These are phyloP conservation scores for Mimas tiliae DNA, from an alignment of 2,888 invertebrate genomes.

Conservation along the genomic window DNA sequence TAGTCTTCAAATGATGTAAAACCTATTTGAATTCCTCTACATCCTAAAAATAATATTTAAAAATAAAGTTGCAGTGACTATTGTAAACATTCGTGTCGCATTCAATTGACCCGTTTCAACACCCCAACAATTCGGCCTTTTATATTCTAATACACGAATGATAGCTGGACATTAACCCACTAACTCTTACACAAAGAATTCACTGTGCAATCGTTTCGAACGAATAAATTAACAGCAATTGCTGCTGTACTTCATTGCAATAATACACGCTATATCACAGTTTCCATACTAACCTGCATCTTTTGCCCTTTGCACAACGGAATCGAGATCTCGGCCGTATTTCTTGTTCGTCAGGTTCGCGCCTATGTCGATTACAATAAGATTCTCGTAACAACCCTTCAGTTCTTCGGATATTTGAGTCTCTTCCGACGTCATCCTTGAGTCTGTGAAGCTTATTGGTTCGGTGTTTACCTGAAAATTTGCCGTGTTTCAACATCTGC, in stretches of 20 bases:
- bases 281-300: constrained; percentile 90
- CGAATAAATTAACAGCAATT: constrained; percentile 53
- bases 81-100: constrained; percentile 18
- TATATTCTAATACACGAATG: constrained; percentile 30
- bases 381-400: constrained; percentile 94
- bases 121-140: constrained; percentile 9
- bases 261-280: constrained; percentile 47
- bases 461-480: constrained; percentile 77
- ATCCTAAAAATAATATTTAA: not conserved
- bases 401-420: constrained; percentile 81
- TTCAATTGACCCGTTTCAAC: constrained; percentile 10
- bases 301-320: constrained; percentile 95
- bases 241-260: constrained; percentile 44
- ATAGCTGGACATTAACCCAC: constrained; percentile 42
- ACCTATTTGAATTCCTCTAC: too few species aligned
- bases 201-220: constrained; percentile 46
- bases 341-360: constrained; percentile 97
- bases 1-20: too few species aligned
- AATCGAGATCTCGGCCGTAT: constrained; percentile 95
- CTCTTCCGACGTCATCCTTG: constrained; percentile 83
- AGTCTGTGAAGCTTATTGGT: constrained; percentile 78
- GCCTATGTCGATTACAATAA: constrained; percentile 96
- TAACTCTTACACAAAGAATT: constrained; percentile 43
- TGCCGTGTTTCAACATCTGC: constrained; percentile 32
- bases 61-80: not conserved